phyloP scores from a whole-genome alignment of 1,140 invertebrate species.

The Trichonephila clavata region DNA sequence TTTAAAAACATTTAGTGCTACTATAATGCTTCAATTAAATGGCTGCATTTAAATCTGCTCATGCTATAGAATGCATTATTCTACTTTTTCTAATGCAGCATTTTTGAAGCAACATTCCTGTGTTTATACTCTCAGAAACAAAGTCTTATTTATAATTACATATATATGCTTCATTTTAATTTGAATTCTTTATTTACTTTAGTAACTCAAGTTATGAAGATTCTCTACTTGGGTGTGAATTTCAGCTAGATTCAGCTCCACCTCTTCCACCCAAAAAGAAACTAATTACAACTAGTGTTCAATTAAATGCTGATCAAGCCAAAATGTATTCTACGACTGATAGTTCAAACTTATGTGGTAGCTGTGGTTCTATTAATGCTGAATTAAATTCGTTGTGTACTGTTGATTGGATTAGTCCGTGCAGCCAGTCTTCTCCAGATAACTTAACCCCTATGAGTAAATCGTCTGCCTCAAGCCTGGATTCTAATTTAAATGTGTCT shows the following conservation, averaged over 20 bases:
- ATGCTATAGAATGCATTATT: no score
- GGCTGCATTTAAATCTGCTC: no score
- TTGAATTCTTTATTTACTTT: neutral
- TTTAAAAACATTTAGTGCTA: no score
- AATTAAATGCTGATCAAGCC: slow-evolving; percentile 16
- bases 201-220: slow-evolving; percentile 59
- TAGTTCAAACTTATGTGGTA: slow-evolving; percentile 62
- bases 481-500: slow-evolving; percentile 91
- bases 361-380: slow-evolving; percentile 67
- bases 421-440: slow-evolving; percentile 73
- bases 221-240: slow-evolving; percentile 82
- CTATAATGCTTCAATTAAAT: no score
- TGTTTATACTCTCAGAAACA: no score
- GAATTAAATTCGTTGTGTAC: slow-evolving; percentile 62
- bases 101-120: no score
- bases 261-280: slow-evolving; percentile 88
- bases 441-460: slow-evolving; percentile 76
- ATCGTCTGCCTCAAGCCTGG: slow-evolving; percentile 88
- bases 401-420: slow-evolving; percentile 76
- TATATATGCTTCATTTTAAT: neutral
- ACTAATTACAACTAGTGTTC: slow-evolving; percentile 79
- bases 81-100: no score
- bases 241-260: slow-evolving; percentile 82
- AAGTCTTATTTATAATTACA: no score
- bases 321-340: slow-evolving; percentile 51